Evolutionary conservation across 2,888 invertebrate species (phyloP).

Genomic region (Apantesis nais): DNA sequence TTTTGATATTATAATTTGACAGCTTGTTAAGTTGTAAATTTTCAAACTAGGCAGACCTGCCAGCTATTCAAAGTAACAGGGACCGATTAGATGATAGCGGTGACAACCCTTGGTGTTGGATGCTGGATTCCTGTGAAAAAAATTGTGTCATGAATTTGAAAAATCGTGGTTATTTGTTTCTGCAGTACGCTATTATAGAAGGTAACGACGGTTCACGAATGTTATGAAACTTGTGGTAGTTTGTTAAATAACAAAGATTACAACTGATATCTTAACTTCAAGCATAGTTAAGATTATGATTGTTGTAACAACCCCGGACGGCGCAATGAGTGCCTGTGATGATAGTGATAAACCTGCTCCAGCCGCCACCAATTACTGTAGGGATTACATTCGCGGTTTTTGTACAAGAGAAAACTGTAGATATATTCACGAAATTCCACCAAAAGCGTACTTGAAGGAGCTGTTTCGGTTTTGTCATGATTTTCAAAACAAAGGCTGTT

Average conservation of each 20-base stretch:
- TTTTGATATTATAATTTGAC: no score
- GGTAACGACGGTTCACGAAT: constrained; percentile 5
- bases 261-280: not conserved
- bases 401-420: constrained; percentile 85
- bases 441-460: constrained; percentile 68
- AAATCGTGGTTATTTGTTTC: not conserved
- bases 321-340: constrained; percentile 61
- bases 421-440: constrained; percentile 75
- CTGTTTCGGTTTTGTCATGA: constrained; percentile 86
- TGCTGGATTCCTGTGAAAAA: not conserved
- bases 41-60: no score
- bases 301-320: constrained; percentile 48
- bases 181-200: not conserved
- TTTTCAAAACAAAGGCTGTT: constrained; percentile 89
- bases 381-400: constrained; percentile 81
- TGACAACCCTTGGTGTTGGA: no score
- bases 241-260: constrained; percentile 1
- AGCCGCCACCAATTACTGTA: constrained; percentile 68
- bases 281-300: constrained; percentile 50
- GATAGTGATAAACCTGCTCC: constrained; percentile 59
- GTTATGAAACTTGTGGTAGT: not conserved
- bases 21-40: no score
- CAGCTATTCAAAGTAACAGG: no score
- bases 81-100: no score
- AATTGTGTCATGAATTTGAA: not conserved